A percentile compares a stretch with the other conserved stretches of the same genome.
Conservation (phyloP, 1,140 invertebrate genomes). For the Thaumetopoea pityocampa region DNA sequence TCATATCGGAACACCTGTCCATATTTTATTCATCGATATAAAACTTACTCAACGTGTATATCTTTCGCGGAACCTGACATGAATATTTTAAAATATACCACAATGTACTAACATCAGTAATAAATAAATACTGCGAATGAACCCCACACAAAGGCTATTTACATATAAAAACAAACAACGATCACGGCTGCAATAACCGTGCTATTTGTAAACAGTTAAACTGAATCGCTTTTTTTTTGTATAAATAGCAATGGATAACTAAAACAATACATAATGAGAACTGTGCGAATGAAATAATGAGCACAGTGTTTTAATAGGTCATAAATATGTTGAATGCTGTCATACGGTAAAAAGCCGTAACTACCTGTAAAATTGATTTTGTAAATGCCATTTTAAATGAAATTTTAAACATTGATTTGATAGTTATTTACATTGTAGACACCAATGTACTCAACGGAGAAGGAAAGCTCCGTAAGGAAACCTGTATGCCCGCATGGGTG, state of each 20-base stretch:
- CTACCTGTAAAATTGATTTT: no score
- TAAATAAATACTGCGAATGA: constrained; percentile 35
- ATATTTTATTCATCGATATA: constrained; percentile 9
- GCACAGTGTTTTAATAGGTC: no score
- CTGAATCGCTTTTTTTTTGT: not conserved
- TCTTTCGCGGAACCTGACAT: constrained; percentile 10
- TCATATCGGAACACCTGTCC: no score
- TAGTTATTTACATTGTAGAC: no score
- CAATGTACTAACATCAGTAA: constrained; percentile 29
- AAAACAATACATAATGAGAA: constrained; percentile 1
- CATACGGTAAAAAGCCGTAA: no score
- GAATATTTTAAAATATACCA: constrained; percentile 18
- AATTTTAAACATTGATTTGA: no score
- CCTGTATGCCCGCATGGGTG: no score
- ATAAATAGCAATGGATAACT: constrained; percentile 12
- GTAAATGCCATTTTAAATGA: no score
- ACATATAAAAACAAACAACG: constrained; percentile 31
- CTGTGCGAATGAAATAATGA: not conserved
- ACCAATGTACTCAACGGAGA: no score
- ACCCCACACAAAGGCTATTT: constrained; percentile 37
- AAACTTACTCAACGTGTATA: constrained; percentile 8
- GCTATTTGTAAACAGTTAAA: constrained; percentile 19
- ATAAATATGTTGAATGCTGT: no score
- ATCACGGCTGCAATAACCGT: constrained; percentile 20
- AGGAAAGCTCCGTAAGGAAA: no score